Conservation (phyloP, 2,888 invertebrate genomes). For the Diarsia dahlii region DNA sequence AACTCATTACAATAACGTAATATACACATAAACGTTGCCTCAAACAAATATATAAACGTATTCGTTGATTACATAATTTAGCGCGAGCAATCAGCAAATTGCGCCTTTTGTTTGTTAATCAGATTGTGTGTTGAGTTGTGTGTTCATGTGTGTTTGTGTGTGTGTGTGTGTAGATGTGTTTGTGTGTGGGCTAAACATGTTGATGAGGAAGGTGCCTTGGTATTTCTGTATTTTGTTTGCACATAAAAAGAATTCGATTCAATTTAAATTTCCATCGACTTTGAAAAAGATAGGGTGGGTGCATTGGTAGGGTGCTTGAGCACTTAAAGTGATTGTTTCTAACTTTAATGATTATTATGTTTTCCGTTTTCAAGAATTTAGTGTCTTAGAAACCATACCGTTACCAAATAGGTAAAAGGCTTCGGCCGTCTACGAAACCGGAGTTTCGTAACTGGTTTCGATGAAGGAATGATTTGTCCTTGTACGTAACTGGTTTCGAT, state of each 20-base stretch:
- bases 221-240: neutral
- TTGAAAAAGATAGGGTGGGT: neutral
- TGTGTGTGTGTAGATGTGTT: neutral
- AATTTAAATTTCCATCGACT: neutral
- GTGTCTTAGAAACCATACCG: no score
- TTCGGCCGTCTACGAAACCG: no score
- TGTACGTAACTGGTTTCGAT: no score
- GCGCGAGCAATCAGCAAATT: slow-evolving; percentile 43
- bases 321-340: no score
- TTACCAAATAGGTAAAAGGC: no score
- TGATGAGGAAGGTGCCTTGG: neutral
- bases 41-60: slow-evolving; percentile 7
- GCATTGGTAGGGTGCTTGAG: no score
- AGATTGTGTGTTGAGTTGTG: slow-evolving; percentile 17
- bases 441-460: no score
- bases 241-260: neutral
- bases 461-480: no score
- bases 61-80: slow-evolving; percentile 30
- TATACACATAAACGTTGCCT: slow-evolving; percentile 21
- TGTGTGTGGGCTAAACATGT: neutral
- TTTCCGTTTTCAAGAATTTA: no score
- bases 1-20: slow-evolving; percentile 18
- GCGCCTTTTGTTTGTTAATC: slow-evolving; percentile 17
- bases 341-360: no score
- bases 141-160: neutral